Base-by-base conservation (phyloP, 2,113 vertebrate species). In the Percopsis transmontana region DNA sequence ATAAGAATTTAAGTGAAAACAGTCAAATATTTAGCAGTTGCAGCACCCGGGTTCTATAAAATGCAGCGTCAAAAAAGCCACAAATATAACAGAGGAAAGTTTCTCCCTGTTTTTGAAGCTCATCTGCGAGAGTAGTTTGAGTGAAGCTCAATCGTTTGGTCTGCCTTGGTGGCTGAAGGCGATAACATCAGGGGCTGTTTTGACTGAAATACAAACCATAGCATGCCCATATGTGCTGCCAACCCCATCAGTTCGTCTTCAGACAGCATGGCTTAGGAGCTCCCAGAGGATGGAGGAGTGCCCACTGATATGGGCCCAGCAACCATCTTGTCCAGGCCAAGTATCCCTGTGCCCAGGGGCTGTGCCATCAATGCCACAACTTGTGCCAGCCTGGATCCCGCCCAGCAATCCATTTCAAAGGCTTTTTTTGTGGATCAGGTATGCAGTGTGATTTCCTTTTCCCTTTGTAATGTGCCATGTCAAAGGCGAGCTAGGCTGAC, bases 381-480 rank as follows among this genome's bases (percentile, higher is more conserved):
- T 86, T 81, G 89, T 89, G 90, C 91, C 92, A 92, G 89, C 74
- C 89, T 92, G 91, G 90, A 92, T 86, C 80, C 74, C 72, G 81
- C 86, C 91, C 90, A 91, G 90, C 85, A 90, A 89, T 89, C 85
- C 89, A 86, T 91, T 93, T 93, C 87, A 92, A 93, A 92, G 89
- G 80, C 61, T 82, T 82, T 88, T 80, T 70, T 72, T 82, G 87
- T 86, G 88, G 89, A 92, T 92, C 89, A 91, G 91, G 91, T 92
- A 93, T 92, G 88, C 82, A 76, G 88, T 91, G 89, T 88, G 90
- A 92, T 92, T 91, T 91, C 77, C 76, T 76, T 90, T 88, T 91
- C 82, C 83, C 90, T 92, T 92, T 92, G 91, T 92, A 92, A 92
- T 83, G 86, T 23, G 78, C 84, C 78, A 73, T 86, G 89, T 91